phyloP scores from a whole-genome alignment of 2,888 invertebrate species.

The Eustalomyia histrio region DNA sequence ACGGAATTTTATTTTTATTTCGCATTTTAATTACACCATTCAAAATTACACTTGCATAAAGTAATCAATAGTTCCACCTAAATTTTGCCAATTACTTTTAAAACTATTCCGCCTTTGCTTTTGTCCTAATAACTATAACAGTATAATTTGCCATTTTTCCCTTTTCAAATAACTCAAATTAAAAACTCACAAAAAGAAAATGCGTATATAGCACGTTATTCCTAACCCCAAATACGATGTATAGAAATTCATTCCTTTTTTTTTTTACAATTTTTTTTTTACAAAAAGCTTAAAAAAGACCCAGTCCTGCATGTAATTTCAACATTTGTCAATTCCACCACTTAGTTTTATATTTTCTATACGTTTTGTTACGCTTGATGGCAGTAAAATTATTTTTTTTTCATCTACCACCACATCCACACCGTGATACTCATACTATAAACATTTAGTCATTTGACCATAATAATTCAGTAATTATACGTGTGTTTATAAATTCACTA shows the following conservation, averaged over 20 bases:
- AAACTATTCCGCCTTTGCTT: neutral
- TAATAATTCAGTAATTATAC: conserved; percentile 18
- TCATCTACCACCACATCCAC: neutral
- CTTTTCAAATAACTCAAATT: neutral
- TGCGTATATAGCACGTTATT: conserved; percentile 30
- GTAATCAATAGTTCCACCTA: neutral
- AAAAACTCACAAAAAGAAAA: neutral
- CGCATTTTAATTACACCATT: too few relatives aligned
- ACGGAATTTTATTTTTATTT: too few relatives aligned
- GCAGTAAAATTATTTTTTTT: conserved; percentile 8
- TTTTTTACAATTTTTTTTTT: neutral
- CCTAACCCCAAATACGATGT: neutral
- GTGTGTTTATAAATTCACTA: neutral
- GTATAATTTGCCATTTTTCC: neutral
- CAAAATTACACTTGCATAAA: too few relatives aligned
- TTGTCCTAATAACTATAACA: neutral
- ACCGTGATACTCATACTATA: neutral
- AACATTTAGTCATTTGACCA: conserved; percentile 27
- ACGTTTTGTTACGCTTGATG: conserved; percentile 11
- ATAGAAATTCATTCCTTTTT: conserved; percentile 6
- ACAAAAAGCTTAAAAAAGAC: neutral
- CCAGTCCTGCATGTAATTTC: conserved; percentile 30
- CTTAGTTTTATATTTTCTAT: neutral
- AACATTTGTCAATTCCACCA: conserved; percentile 30
- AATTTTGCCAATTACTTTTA: neutral